phyloP scores from a whole-genome alignment of 92 coral and sea anemone species.

The Palythoa heliodiscus region DNA sequence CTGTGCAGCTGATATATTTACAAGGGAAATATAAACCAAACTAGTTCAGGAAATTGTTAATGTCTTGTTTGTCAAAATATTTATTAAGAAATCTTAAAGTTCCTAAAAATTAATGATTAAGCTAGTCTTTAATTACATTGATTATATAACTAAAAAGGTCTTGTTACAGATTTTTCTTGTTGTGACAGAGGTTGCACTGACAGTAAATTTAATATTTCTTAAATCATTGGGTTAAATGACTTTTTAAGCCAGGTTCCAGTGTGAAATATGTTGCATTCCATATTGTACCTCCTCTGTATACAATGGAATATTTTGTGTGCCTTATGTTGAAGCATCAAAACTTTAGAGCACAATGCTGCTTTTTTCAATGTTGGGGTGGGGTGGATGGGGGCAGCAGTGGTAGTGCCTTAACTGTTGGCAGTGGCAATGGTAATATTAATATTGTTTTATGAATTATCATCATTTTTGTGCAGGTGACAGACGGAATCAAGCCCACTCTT shows the following conservation, averaged over 20 bases:
- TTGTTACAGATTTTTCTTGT: no score
- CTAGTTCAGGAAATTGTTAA: no score
- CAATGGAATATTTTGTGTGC: constrained; percentile 10
- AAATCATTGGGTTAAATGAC: no score
- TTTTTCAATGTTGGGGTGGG: neutral
- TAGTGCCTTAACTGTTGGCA: neutral
- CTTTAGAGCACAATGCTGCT: neutral
- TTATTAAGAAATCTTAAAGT: no score
- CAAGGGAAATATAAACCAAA: neutral
- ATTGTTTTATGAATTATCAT: neutral
- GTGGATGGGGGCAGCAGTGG: neutral
- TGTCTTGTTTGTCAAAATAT: neutral
- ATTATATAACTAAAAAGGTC: no score
- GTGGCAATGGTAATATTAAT: neutral
- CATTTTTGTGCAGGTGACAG: constrained; percentile 18
- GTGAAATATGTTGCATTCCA: neutral
- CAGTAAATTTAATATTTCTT: no score
- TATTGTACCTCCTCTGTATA: constrained; percentile 3
- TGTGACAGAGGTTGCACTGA: no score
- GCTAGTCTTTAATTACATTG: no score
- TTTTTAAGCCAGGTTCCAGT: neutral
- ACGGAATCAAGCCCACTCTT: constrained; percentile 93
- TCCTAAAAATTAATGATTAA: no score
- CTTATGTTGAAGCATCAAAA: constrained; percentile 1
- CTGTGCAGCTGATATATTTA: neutral